phyloP scores from a whole-genome alignment of 2,888 invertebrate genomes.

The Clanis bilineata region DNA sequence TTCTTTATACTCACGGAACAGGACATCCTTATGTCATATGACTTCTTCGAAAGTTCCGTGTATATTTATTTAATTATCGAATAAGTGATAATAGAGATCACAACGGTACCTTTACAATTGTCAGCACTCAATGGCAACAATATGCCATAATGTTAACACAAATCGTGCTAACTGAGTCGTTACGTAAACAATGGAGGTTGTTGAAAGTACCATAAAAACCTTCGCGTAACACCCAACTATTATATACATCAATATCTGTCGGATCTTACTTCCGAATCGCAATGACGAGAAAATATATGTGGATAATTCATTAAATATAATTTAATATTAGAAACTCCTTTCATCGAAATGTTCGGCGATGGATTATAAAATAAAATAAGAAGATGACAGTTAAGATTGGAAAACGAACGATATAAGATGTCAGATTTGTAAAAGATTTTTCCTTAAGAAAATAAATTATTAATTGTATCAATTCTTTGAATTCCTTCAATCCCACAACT shows the following conservation, averaged over 20 bases:
- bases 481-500: too few species aligned
- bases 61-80: not conserved
- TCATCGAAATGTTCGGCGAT: too few species aligned
- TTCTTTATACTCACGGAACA: too few species aligned
- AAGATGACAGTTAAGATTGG: too few species aligned
- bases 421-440: too few species aligned
- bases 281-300: not conserved
- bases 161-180: conserved; percentile 35
- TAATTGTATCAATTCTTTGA: too few species aligned
- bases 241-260: conserved; percentile 1
- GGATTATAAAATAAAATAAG: too few species aligned
- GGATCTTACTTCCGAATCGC: conserved; percentile 8
- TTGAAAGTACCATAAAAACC: conserved; percentile 48
- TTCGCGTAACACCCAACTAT: conserved; percentile 26
- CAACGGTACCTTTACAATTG: conserved; percentile 21
- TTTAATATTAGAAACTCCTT: not conserved
- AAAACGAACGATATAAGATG: too few species aligned
- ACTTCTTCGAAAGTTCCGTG: not conserved
- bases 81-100: conserved; percentile 23
- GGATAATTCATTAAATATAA: not conserved
- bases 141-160: conserved; percentile 37
- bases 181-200: conserved; percentile 53
- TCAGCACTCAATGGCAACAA: conserved; percentile 34
- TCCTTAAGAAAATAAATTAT: too few species aligned
- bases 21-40: too few species aligned